Percentiles rank a stretch among this genome's conserved stretches.
phyloP scores from a whole-genome alignment of 2,113 vertebrate species.

The Hucho hucho region DNA sequence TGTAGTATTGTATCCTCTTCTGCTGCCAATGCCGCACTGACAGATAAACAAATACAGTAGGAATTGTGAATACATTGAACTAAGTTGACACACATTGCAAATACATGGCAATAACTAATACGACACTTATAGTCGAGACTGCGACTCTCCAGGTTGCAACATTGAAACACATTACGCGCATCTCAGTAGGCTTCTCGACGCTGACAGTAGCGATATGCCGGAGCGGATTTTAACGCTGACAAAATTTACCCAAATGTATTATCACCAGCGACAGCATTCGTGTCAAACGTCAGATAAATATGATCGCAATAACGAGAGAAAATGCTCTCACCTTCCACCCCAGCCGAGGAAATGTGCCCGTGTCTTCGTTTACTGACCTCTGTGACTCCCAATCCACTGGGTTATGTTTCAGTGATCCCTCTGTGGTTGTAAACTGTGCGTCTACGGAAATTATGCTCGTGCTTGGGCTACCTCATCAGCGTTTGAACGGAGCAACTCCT shows the following conservation, averaged over 20 bases:
- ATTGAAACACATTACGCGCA: neutral
- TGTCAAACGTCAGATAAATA: neutral
- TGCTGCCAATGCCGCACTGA: too few relatives aligned
- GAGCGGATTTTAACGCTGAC: neutral
- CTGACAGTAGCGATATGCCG: neutral
- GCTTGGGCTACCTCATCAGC: neutral
- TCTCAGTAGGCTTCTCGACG: neutral
- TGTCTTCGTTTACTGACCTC: neutral
- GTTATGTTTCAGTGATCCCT: neutral
- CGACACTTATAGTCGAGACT: neutral
- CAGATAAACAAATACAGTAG: too few relatives aligned
- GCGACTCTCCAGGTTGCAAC: neutral
- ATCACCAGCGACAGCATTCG: too few relatives aligned
- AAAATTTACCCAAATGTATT: neutral
- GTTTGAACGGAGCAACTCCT: neutral
- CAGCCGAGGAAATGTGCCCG: neutral
- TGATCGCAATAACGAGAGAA: neutral
- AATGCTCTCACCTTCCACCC: neutral
- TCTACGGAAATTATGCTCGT: neutral
- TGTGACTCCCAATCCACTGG: neutral
- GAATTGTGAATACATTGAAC: too few relatives aligned
- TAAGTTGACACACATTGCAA: too few relatives aligned
- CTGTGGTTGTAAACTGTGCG: neutral
- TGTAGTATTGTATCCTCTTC: too few relatives aligned
- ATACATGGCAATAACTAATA: too few relatives aligned